Base-by-base conservation (phyloP, 1,140 invertebrate genomes). In the Linepithema humile region DNA sequence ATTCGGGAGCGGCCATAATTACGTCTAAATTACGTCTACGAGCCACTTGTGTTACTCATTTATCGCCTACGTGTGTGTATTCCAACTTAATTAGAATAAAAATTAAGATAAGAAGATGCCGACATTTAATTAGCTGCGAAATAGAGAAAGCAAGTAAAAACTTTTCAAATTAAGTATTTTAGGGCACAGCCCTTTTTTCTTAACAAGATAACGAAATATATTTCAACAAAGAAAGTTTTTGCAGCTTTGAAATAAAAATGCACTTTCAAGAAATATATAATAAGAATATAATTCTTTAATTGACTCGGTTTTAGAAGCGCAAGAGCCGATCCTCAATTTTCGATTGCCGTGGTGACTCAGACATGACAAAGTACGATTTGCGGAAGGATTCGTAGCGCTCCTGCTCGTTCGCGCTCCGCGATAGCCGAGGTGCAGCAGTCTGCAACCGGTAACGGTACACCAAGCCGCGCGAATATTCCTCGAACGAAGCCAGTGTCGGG, bases 391-490 rank as follows among this genome's bases (percentile, higher is more conserved):
- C 60, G 60, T 12, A 59, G 17, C 43, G 32, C 26, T 15, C 12
- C 69, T 83, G 84, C 67, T 65, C 72, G 53, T 60, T 80, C 82
- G 69, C 86, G 40, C 73, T 85, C 69, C 32, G 17, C 53, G 67
- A 80, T 74, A 65, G 35, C 55, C 26, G 50, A 40, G 62, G 23
- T n/a, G 53, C 69, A 38, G 38, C 53, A 55, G 75, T 69, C 62
- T 40, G 45, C 84, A 80, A 69, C 69, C 48, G 65, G 85, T 88
- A 88, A 88, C 86, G 86, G 82, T 88, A 88, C 82, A 87, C 82
- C 67, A 43, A 45, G 55, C 53, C 65, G 65, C 59, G 74, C 73
- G 82, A 86, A 84, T 87, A 87, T 80, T 87, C 80, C 80, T 78
- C 72, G 85, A 84, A 87, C 29, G 67, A 69, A 60, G 86, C 29